Evolutionary conservation across 2,888 invertebrate species (phyloP).

Genomic region (Aethes cnicana): DNA sequence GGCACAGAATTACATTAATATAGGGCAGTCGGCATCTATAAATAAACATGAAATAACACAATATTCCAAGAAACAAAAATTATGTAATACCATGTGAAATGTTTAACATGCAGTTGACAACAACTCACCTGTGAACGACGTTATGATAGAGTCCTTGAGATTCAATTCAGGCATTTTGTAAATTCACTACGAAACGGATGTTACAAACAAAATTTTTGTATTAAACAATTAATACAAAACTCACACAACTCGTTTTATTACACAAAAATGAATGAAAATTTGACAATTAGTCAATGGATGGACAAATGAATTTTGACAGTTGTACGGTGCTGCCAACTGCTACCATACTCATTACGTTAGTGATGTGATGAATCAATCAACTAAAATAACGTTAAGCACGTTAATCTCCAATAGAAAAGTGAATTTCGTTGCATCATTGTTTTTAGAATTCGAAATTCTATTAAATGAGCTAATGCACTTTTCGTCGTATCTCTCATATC

Average conservation of each 20-base stretch:
- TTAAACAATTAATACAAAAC: background rate
- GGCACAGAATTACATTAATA: conserved; percentile 47
- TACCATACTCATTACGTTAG: background rate
- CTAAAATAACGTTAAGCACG: too few relatives aligned
- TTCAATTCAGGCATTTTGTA: conserved; percentile 64
- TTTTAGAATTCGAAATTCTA: too few relatives aligned
- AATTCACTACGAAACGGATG: background rate
- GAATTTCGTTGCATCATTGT: too few relatives aligned
- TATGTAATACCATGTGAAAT: conserved; percentile 62
- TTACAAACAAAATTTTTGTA: background rate
- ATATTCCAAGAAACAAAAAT: conserved; percentile 62
- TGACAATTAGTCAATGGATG: conserved; percentile 5
- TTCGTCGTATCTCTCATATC: too few relatives aligned
- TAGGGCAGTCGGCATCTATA: conserved; percentile 67
- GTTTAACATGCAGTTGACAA: conserved; percentile 30
- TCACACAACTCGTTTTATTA: background rate
- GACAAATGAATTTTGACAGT: conserved; percentile 13
- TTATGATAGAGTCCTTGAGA: conserved; percentile 64
- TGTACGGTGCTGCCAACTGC: conserved; percentile 16
- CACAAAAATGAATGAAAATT: background rate
- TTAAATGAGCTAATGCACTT: too few relatives aligned
- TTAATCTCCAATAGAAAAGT: too few relatives aligned
- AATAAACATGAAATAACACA: conserved; percentile 65
- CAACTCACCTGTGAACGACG: conserved; percentile 64
- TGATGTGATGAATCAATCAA: too few relatives aligned